A percentile compares a stretch with the other conserved stretches of the same genome.
Evolutionary conservation across 2,797 vertebrate genomes (phyloP).

Genomic region (Buphagus erythrorhynchus): DNA sequence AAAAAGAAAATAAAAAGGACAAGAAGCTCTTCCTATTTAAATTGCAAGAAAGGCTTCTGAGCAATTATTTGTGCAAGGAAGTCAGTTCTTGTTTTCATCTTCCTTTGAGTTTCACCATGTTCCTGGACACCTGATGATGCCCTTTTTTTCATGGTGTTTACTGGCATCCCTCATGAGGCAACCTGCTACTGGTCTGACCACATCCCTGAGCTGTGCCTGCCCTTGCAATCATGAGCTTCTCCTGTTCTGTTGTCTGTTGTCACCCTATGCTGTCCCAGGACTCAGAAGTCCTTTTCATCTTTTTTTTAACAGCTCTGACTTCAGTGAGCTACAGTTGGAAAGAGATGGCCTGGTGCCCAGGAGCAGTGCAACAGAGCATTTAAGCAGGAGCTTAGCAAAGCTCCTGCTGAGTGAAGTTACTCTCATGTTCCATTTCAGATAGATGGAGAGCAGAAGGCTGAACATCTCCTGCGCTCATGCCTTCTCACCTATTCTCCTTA

Average conservation of each 20-base stretch:
- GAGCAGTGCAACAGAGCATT: background rate
- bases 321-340: background rate
- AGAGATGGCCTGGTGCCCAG: background rate
- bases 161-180: background rate
- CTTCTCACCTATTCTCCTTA: background rate
- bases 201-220: rapidly evolving
- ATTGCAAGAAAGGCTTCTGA: background rate
- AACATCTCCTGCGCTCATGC: background rate
- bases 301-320: background rate
- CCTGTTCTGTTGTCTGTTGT: background rate
- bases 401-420: background rate
- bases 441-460: background rate
- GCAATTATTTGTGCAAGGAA: background rate
- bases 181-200: rapidly evolving
- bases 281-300: background rate
- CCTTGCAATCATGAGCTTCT: background rate
- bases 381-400: background rate
- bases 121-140: background rate
- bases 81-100: background rate
- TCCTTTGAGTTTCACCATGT: background rate
- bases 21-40: background rate
- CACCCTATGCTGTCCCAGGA: background rate
- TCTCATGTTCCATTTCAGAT: background rate
- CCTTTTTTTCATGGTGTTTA: background rate
- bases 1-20: background rate